These are phyloP conservation scores for Trypoxylon attenuatum DNA, from an alignment of 2,888 invertebrate genomes.

Conservation along the genomic window DNA sequence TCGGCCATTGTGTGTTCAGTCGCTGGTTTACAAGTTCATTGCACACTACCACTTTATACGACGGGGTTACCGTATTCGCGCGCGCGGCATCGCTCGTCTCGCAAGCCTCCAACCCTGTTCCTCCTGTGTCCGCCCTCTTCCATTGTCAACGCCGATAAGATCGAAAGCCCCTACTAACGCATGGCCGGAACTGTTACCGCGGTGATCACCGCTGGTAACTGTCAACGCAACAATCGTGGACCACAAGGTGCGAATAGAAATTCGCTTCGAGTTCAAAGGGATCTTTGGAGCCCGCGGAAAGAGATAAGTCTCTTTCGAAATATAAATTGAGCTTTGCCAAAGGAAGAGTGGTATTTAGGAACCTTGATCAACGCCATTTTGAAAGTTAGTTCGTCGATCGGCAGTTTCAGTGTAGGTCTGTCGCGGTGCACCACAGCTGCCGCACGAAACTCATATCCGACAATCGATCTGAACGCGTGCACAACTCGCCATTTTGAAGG, in stretches of 20 bases:
- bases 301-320: neutral
- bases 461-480: constrained; percentile 55
- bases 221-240: neutral
- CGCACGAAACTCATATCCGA: constrained; percentile 52
- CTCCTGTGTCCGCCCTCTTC: neutral
- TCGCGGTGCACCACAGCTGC: constrained; percentile 53
- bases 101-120: constrained; percentile 1
- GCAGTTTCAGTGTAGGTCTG: constrained; percentile 45
- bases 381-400: constrained; percentile 40
- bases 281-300: no score
- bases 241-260: no score
- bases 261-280: no score
- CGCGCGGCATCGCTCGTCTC: constrained; percentile 27
- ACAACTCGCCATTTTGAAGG: constrained; percentile 55
- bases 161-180: neutral
- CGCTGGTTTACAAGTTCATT: constrained; percentile 70
- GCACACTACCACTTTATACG: constrained; percentile 60
- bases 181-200: neutral
- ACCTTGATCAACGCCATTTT: constrained; percentile 46
- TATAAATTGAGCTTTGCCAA: neutral
- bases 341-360: constrained; percentile 1
- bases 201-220: neutral
- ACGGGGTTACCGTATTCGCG: constrained; percentile 29
- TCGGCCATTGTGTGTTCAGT: constrained; percentile 64
- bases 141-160: neutral